phyloP scores from a whole-genome alignment of 2,888 invertebrate genomes.

The Athrips mouffetella region DNA sequence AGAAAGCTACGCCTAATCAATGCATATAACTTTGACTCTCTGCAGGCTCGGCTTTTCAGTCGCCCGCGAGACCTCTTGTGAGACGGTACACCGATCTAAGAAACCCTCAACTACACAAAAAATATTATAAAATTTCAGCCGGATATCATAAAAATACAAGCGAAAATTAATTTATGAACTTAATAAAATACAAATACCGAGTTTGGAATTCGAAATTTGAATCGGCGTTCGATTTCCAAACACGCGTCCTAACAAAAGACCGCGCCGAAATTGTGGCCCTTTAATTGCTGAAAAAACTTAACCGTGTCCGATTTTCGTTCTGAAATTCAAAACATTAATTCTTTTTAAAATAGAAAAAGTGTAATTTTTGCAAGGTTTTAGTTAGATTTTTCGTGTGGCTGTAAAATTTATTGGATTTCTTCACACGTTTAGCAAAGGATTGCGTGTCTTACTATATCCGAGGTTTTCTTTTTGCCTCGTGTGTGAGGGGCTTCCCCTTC shows the following conservation, averaged over 20 bases:
- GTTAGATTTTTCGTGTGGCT: neutral
- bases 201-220: constrained; percentile 23
- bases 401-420: neutral
- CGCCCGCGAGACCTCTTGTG: constrained; percentile 44
- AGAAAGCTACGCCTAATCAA: constrained; percentile 72
- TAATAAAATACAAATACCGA: constrained; percentile 23
- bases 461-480: constrained; percentile 15
- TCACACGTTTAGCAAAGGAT: constrained; percentile 5
- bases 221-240: constrained; percentile 29
- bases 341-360: constrained; percentile 5
- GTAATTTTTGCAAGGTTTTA: constrained; percentile 4
- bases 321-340: constrained; percentile 19
- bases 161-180: neutral
- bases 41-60: constrained; percentile 55
- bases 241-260: constrained; percentile 42
- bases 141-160: neutral
- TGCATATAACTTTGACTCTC: constrained; percentile 67
- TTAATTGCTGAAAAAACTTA: constrained; percentile 31
- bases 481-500: constrained; percentile 6
- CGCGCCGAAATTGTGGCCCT: constrained; percentile 45
- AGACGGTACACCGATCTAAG: constrained; percentile 45
- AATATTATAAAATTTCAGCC: constrained; percentile 18
- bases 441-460: constrained; percentile 18
- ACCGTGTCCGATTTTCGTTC: constrained; percentile 21
- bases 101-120: constrained; percentile 38